Evolutionary conservation across 2,113 vertebrate species (phyloP), one percentile per base, ranked within the genome.

Genomic region (Bagarius yarrelli): DNA sequence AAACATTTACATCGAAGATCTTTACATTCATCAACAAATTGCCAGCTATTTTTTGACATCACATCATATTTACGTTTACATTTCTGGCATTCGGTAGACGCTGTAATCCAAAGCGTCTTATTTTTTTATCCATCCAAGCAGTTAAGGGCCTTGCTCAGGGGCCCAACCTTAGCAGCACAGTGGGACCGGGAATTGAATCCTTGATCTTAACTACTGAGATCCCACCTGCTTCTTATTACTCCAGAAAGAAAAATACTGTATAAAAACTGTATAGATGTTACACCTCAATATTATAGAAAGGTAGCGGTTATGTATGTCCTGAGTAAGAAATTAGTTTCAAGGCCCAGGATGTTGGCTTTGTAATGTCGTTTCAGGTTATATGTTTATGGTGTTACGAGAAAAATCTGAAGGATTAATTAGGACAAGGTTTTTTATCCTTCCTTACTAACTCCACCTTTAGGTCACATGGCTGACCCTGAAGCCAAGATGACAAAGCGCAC

Each of bases 401-500:
- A 66, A 47, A 56, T 32, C 63, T 36, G 61, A 34, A 30, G 18
- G 84, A 56, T 60, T 85, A 57, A 69, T 30, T 30, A 8, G 16
- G 80, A 75, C 71, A 64, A 44, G 53, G 80, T 76, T 82, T 72
- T 47, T 61, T 74, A 34, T 55, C 71, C 40, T 79, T 76, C 60
- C 74, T 47, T 63, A 70, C 63, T 30, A 53, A 44, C 69, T 52
- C 78, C 78, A 12, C 6, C 69, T 78, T 56, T 55, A 63, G 72
- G 70, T 83, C 72, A 73, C 76, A 34, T 47, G 67, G 66, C 44
- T 67, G 72, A 83, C 81, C 79, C 70, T 23, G 32, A 8, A 67
- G 52, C 56, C 70, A 72, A 79, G 77, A 81, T 52, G 73, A 81
- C 73, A 70, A 86, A 83, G 67, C 36, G 30, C 85, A 87, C 64